Conservation (phyloP, 1,140 invertebrate genomes). For the Leptonema lineaticorne region DNA sequence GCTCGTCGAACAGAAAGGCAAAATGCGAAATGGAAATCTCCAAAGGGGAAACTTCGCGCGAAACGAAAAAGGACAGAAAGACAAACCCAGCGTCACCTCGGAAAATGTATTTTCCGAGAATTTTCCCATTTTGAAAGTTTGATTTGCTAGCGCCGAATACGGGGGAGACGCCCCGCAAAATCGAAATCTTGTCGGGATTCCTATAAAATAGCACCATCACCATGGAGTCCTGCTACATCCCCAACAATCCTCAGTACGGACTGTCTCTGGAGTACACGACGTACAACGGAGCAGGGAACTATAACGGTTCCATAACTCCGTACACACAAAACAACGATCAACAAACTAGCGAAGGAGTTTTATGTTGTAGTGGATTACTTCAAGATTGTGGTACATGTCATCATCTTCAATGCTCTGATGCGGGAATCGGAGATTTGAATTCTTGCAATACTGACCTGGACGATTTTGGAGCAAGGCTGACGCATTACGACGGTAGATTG, state of each 20-base stretch:
- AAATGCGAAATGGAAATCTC: conserved; percentile 38
- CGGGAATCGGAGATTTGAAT: conserved; percentile 12
- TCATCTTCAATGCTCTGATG: conserved; percentile 26
- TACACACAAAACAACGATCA: conserved; percentile 13
- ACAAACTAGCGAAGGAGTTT: conserved; percentile 19
- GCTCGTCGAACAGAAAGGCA: conserved; percentile 27
- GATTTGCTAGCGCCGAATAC: not conserved
- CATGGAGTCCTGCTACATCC: conserved; percentile 56
- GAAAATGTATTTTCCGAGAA: conserved; percentile 15
- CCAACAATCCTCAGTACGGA: conserved; percentile 56
- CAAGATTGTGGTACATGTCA: conserved; percentile 47
- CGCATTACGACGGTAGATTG: conserved; percentile 19
- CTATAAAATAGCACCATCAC: conserved; percentile 38
- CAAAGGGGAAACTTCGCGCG: conserved; percentile 17
- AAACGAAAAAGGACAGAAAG: conserved; percentile 33
- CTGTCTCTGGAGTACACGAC: conserved; percentile 48
- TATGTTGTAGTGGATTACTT: conserved; percentile 46
- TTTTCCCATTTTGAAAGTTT: conserved; percentile 1
- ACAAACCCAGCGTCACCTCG: conserved; percentile 8
- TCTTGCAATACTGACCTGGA: conserved; percentile 27
- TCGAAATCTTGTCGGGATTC: conserved; percentile 15
- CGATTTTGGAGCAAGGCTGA: conserved; percentile 22
- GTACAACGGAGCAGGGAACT: conserved; percentile 49
- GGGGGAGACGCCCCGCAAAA: conserved; percentile 9
- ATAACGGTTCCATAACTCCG: too few relatives aligned